A percentile compares a stretch with the other conserved stretches of the same genome.
These are phyloP conservation scores for Ylistrum balloti DNA, from an alignment of 1,140 invertebrate genomes.

Conservation along the genomic window DNA sequence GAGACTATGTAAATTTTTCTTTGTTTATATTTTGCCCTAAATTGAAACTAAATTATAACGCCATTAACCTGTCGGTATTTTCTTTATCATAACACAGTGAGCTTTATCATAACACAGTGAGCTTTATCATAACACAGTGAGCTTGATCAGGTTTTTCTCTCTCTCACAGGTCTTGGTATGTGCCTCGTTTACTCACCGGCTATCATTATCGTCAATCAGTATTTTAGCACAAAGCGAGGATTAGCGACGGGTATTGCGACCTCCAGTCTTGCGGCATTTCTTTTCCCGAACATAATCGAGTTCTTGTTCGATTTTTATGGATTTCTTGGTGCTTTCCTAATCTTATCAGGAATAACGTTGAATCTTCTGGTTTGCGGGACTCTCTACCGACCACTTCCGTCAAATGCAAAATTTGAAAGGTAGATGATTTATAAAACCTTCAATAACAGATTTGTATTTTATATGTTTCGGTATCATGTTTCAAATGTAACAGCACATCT, in stretches of 20 bases:
- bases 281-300: slow-evolving; percentile 76
- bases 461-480: too few relatives aligned
- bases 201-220: slow-evolving; percentile 73
- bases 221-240: slow-evolving; percentile 74
- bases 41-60: too few relatives aligned
- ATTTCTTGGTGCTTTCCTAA: slow-evolving; percentile 53
- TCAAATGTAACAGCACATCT: too few relatives aligned
- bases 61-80: too few relatives aligned
- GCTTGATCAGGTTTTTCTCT: too few relatives aligned
- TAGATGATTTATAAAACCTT: too few relatives aligned
- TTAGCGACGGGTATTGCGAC: slow-evolving; percentile 77
- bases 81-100: too few relatives aligned
- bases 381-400: slow-evolving; percentile 42
- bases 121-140: too few relatives aligned
- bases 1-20: too few relatives aligned
- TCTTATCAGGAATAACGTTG: slow-evolving; percentile 50
- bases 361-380: slow-evolving; percentile 49
- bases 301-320: slow-evolving; percentile 66
- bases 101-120: too few relatives aligned
- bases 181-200: slow-evolving; percentile 75
- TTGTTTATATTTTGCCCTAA: too few relatives aligned
- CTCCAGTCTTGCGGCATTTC: slow-evolving; percentile 79
- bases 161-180: slow-evolving; percentile 78
- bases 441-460: too few relatives aligned
- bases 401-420: not conserved